A percentile compares a stretch with the other conserved stretches of the same genome.
Conservation (phyloP, 2,113 vertebrate genomes). For the Suncus etruscus region DNA sequence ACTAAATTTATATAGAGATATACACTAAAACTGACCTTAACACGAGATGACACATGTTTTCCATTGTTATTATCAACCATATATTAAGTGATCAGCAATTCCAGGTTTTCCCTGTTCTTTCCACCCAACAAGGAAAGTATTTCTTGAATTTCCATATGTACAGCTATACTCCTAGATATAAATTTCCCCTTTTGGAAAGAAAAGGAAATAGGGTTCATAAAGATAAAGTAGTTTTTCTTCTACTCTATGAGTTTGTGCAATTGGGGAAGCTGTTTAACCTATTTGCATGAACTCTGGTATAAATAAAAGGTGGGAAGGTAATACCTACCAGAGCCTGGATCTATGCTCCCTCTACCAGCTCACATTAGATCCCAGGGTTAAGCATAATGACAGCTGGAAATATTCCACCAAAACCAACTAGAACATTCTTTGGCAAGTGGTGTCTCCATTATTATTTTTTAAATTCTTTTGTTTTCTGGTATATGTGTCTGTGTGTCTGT, state of each 20-base stretch:
- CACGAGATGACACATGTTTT: not conserved
- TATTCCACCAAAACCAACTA: not conserved
- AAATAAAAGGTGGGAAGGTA: not conserved
- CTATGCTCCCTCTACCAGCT: not conserved
- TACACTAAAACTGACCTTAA: not conserved
- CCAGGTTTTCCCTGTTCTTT: not conserved
- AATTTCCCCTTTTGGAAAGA: not conserved
- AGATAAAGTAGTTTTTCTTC: constrained; percentile 3
- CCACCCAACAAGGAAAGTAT: not conserved
- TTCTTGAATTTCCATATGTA: not conserved
- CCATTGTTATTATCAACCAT: not conserved
- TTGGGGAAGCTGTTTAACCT: constrained; percentile 8
- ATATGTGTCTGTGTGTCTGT: too few relatives aligned
- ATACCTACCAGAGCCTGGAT: not conserved
- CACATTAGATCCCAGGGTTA: not conserved
- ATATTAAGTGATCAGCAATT: not conserved
- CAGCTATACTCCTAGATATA: not conserved
- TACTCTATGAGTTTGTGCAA: not conserved
- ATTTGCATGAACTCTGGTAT: not conserved
- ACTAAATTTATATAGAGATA: constrained; percentile 2
- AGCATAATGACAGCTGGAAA: constrained; percentile 16
- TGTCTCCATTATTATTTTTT: not conserved
- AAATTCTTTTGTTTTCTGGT: not conserved
- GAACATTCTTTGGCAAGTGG: not conserved
- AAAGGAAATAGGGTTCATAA: not conserved